Base-by-base conservation (phyloP, 23 tunicate genomes). In the Styela plicata region DNA sequence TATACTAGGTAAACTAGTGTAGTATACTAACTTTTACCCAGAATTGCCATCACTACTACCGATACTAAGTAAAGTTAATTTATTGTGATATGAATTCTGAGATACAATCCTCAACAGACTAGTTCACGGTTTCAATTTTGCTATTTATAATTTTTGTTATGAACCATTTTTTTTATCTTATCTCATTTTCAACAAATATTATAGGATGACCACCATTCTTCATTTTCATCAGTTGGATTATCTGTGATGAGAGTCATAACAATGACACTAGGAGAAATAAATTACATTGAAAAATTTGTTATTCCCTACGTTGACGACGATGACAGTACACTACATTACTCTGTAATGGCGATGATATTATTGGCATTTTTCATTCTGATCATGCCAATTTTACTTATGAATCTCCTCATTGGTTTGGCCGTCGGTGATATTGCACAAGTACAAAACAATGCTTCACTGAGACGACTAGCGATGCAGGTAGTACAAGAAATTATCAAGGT, bases 381-480 rank as follows among this genome's bases (percentile, higher is more conserved):
- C 74, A 85, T 90, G 86, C 96, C 96, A 30, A 90, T 90, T 35
- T 84, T 90, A 64, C 86, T 90, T 61, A 90, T 90, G 96, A 90
- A 90, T 62, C 80, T 90, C 28, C 86, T 90, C 22, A 90, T 90
- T 36, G 96, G 96, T 85, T 85, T 90, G 86, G 96, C 96, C 2
- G 89, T 90, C 63, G 96, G 96, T 17, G 96, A 90, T 64, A 90
- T 90, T 2, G 96, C 96, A 7, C 75, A 82, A 68, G 96, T 90
- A 22, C 89, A 90, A 63, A 64, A 70, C 31, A 90, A 85, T 65
- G 96, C 96, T 27, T 86, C 70, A 1, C 35, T 90, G 32, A 89
- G 85, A 64, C 31, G 89, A 61, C 80, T 90, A 10, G 89, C 96
- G 31, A 90, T 90, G 96, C 89, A 90, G 86, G 96, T 90, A 18